phyloP scores from a whole-genome alignment of 2,113 vertebrate genomes.

The Pseudopodoces humilis region DNA sequence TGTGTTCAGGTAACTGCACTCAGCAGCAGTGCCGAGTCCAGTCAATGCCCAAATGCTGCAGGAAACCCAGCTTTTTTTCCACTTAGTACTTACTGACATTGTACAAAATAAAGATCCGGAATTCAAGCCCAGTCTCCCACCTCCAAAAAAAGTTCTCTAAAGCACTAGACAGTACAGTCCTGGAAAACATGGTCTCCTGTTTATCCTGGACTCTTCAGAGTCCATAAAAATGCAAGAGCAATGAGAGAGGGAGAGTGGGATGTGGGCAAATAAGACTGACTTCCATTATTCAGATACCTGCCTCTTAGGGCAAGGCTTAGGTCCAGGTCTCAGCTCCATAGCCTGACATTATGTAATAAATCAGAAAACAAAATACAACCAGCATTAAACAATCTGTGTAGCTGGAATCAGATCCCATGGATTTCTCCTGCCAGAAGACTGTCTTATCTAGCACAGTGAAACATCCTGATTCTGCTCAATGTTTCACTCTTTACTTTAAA shows the following conservation, averaged over 20 bases:
- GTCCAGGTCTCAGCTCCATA: neutral
- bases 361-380: neutral
- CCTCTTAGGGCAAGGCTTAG: neutral
- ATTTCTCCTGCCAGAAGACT: neutral
- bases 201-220: neutral
- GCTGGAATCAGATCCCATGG: neutral
- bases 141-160: neutral
- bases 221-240: neutral
- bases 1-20: neutral
- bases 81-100: neutral
- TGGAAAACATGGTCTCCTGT: neutral
- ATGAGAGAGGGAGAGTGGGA: neutral
- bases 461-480: neutral
- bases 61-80: neutral
- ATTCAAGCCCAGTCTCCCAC: neutral
- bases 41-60: neutral
- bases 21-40: neutral
- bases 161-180: neutral
- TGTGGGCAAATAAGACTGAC: neutral
- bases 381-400: neutral
- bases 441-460: neutral
- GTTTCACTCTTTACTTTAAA: constrained; percentile 13
- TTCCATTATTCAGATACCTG: neutral
- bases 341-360: neutral
- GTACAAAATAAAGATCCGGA: neutral